Base-by-base conservation (phyloP, 2,113 vertebrate genomes). In the Climacteris rufus region DNA sequence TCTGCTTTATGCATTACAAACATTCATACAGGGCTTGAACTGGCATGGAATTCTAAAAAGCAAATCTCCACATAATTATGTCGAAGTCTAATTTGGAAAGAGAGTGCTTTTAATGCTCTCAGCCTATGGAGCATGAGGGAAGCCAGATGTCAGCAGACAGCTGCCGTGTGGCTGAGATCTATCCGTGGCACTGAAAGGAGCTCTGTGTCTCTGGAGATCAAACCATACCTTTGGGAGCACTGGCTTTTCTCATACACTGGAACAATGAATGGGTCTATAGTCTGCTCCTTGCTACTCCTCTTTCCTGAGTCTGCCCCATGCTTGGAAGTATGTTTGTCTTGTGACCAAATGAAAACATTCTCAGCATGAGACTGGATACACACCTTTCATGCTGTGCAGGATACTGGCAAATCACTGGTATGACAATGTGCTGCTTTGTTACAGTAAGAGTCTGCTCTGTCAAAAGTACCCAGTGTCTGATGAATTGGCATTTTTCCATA, bases 351-450 rank as follows among this genome's bases (percentile, higher is more conserved):
- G 31, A 42, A 45, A 11, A 53, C 6, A 0, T 63, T 82, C 31
- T 19, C 39, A 37, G 6, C 1, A 1, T 39, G 24, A 74, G 30
- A 35, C 50, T 35, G 64, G 37, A n/a, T 0, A 0, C n/a, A 61
- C 0, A 4, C 9, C 25, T 53, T 60, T 23, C 39, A 8, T 5
- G 27, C 56, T 79, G n/a, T 35, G 65, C 30, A 65, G 30, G 37
- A 11, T 28, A 10, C 20, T 42, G 47, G 17, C 39, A 89, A 57
- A 50, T 40, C 2, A 3, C 24, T 57, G 15, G 12, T 35, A 8
- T 28, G 71, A 6, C 25, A 74, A 8, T 16, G 12, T 31, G 17
- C 64, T 81, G 71, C 42, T 44, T 45, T 83, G 19, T n/a, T 68
- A 33, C 47, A 40, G 24, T 30, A 33, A 24, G 24, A 59, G 10